Evolutionary conservation across 2,888 invertebrate species (phyloP).

Genomic region (Pollenia angustigena): DNA sequence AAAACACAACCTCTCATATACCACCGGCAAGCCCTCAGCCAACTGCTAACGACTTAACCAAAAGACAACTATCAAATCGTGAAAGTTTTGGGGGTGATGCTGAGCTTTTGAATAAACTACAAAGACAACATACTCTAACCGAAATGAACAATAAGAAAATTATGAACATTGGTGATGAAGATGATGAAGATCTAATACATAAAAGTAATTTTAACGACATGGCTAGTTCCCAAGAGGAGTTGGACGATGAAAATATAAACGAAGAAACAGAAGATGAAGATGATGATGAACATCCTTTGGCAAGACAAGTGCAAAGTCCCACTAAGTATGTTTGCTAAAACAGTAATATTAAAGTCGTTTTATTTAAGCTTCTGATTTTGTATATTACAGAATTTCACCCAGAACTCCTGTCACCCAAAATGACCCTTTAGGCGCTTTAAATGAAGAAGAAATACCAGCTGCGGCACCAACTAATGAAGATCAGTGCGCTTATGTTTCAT

Average conservation of each 20-base stretch:
- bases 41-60: slow-evolving; percentile 76
- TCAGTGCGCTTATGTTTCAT: slow-evolving; percentile 48
- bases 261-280: slow-evolving; percentile 74
- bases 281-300: slow-evolving; percentile 60
- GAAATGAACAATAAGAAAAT: slow-evolving; percentile 78
- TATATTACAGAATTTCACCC: slow-evolving; percentile 86
- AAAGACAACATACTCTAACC: slow-evolving; percentile 84
- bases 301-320: slow-evolving; percentile 81
- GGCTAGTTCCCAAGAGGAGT: slow-evolving; percentile 80
- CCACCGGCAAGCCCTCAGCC: slow-evolving; percentile 86
- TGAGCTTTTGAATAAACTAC: slow-evolving; percentile 89
- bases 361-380: background rate
- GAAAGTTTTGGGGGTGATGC: slow-evolving; percentile 93
- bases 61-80: slow-evolving; percentile 87
- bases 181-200: slow-evolving; percentile 74
- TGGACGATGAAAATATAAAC: slow-evolving; percentile 76
- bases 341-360: slow-evolving; percentile 32
- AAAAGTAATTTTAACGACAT: slow-evolving; percentile 75
- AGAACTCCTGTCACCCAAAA: slow-evolving; percentile 95
- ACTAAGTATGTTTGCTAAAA: slow-evolving; percentile 79
- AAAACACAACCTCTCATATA: slow-evolving; percentile 76
- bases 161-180: slow-evolving; percentile 78
- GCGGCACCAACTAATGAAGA: slow-evolving; percentile 73
- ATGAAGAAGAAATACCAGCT: slow-evolving; percentile 81
- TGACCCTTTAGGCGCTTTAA: slow-evolving; percentile 94